These are phyloP conservation scores for Eremobia ochroleuca DNA, from an alignment of 2,888 invertebrate genomes.

Conservation along the genomic window DNA sequence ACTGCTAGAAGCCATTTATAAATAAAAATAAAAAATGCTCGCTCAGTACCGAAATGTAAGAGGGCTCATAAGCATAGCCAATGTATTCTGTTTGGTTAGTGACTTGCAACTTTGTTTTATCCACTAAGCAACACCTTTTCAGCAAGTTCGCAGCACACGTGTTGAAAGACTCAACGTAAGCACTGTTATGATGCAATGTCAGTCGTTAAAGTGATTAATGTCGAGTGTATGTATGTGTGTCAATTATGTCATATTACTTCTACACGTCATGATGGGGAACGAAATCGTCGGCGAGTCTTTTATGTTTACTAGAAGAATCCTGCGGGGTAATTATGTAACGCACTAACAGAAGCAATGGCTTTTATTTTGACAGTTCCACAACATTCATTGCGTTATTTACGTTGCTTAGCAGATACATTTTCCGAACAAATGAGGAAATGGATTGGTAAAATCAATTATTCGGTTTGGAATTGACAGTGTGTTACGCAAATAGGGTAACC, in stretches of 20 bases:
- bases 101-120: slow-evolving; percentile 1
- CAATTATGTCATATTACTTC: slow-evolving; percentile 9
- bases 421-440: background rate
- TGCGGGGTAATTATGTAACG: background rate
- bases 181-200: slow-evolving; percentile 32
- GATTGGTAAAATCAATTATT: too few species aligned
- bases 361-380: background rate
- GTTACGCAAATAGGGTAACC: too few species aligned
- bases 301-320: background rate
- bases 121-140: background rate
- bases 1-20: too few species aligned
- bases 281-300: background rate
- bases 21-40: too few species aligned
- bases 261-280: background rate
- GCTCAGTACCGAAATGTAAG: too few species aligned
- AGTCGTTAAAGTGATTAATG: slow-evolving; percentile 46
- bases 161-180: slow-evolving; percentile 16
- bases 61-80: too few species aligned
- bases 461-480: too few species aligned
- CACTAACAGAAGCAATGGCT: background rate
- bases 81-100: background rate
- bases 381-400: background rate
- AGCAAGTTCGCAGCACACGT: slow-evolving; percentile 15
- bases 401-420: background rate
- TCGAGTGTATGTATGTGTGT: slow-evolving; percentile 9